A percentile compares a stretch with the other conserved stretches of the same genome.
These are phyloP conservation scores for Lasaia peninsularis DNA, from an alignment of 1,140 invertebrate genomes.

Conservation along the genomic window DNA sequence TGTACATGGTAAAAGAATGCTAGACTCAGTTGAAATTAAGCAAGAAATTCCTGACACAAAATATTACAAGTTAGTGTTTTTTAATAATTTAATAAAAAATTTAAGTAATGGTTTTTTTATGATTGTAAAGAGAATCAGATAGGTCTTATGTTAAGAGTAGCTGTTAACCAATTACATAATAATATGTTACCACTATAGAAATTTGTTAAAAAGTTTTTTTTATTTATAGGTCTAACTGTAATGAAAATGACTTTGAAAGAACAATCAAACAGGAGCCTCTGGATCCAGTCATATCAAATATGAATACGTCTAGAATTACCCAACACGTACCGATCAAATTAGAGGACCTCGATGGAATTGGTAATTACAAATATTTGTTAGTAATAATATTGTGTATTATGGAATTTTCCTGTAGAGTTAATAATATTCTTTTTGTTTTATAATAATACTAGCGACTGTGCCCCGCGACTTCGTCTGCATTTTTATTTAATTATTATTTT, in stretches of 20 bases:
- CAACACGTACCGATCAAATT: conserved; percentile 68
- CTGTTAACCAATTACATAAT: too few relatives aligned
- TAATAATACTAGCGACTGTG: too few relatives aligned
- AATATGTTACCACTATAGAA: not conserved
- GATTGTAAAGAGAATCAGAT: too few relatives aligned
- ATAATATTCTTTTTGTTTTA: too few relatives aligned
- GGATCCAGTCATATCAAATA: conserved; percentile 36
- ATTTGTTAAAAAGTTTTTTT: not conserved
- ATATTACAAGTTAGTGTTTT: conserved; percentile 40
- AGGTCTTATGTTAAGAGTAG: too few relatives aligned
- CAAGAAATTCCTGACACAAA: conserved; percentile 51
- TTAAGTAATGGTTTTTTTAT: too few relatives aligned
- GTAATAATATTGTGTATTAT: not conserved
- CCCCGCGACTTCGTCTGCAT: too few relatives aligned
- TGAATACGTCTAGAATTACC: conserved; percentile 40
- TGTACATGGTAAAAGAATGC: conserved; percentile 41
- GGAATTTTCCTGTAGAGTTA: too few relatives aligned
- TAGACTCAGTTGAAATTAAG: conserved; percentile 53
- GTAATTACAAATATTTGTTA: conserved; percentile 36
- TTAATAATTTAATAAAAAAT: too few relatives aligned
- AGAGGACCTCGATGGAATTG: conserved; percentile 70
- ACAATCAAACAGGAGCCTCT: conserved; percentile 60
- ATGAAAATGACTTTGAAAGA: conserved; percentile 47
- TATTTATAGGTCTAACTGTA: conserved; percentile 41
- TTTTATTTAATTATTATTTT: too few relatives aligned